Conservation (phyloP, 2,797 vertebrate species). For the Dicrostonyx torquatus region DNA sequence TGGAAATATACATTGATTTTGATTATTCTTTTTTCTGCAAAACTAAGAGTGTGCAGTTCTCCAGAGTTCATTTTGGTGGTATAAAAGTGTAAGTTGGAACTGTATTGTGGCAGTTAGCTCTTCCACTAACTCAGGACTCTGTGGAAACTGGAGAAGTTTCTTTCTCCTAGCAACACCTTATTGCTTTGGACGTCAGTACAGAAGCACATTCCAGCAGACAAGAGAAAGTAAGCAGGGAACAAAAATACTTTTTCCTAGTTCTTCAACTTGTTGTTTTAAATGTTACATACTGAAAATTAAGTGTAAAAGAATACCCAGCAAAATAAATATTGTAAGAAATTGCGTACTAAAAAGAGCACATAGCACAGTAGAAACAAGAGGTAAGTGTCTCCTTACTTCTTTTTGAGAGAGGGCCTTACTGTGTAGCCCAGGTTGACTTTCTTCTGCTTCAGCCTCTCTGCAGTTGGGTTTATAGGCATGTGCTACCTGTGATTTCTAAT, state of each 20-base stretch:
- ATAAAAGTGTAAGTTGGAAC: background rate
- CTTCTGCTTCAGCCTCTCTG: background rate
- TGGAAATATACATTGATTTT: constrained; percentile 49
- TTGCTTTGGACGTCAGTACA: background rate
- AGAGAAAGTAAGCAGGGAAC: background rate
- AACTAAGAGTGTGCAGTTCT: constrained; percentile 26
- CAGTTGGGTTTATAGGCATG: background rate
- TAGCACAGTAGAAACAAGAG: constrained; percentile 33
- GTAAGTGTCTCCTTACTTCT: background rate
- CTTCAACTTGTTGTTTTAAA: constrained; percentile 52
- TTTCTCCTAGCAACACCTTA: constrained; percentile 13
- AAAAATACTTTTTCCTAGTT: constrained; percentile 36
- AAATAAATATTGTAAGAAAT: constrained; percentile 52
- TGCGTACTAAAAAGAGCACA: constrained; percentile 19
- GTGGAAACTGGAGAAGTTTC: constrained; percentile 41
- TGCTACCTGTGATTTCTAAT: background rate
- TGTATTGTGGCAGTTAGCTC: background rate
- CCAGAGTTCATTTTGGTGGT: constrained; percentile 46
- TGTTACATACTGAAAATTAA: constrained; percentile 50
- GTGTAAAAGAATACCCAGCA: background rate
- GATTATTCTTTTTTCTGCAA: constrained; percentile 1
- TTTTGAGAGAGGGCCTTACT: background rate
- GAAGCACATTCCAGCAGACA: constrained; percentile 1
- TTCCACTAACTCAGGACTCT: constrained; percentile 35
- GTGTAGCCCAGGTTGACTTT: background rate